Percentiles rank a stretch among this genome's conserved stretches.
Conservation (phyloP, 2,888 invertebrate species). For the Baronia brevicornis region DNA sequence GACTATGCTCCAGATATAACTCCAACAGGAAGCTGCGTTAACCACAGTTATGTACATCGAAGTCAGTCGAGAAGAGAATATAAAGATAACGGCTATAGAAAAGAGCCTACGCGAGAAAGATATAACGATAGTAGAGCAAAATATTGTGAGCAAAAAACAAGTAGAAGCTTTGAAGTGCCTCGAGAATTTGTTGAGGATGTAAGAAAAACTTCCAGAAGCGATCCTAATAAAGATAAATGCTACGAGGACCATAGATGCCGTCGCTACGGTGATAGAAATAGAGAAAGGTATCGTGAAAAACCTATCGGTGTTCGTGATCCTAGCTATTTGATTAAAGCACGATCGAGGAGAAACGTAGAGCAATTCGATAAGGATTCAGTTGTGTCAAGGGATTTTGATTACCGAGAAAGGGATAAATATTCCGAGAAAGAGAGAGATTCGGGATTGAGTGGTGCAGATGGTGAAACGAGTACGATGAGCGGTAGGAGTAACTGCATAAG, state of each 20-base stretch:
- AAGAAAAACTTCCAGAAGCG: constrained; percentile 44
- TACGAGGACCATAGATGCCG: constrained; percentile 30
- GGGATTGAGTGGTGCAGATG: constrained; percentile 58
- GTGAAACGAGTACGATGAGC: constrained; percentile 55
- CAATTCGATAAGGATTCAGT: constrained; percentile 49
- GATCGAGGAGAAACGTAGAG: constrained; percentile 37
- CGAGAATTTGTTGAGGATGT: constrained; percentile 44
- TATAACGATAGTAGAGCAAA: constrained; percentile 39
- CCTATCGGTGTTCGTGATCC: constrained; percentile 23
- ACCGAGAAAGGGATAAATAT: constrained; percentile 41
- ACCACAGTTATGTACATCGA: constrained; percentile 27
- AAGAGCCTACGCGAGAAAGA: constrained; percentile 23
- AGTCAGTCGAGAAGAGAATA: constrained; percentile 37
- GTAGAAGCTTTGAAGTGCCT: constrained; percentile 51
- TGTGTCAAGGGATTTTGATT: constrained; percentile 51
- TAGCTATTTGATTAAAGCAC: constrained; percentile 26
- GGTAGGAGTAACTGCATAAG: constrained; percentile 57
- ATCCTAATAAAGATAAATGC: constrained; percentile 34
- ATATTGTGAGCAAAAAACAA: constrained; percentile 46
- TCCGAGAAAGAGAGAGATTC: constrained; percentile 62
- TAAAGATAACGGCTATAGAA: constrained; percentile 34
- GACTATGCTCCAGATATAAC: constrained; percentile 33
- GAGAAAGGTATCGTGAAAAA: constrained; percentile 18
- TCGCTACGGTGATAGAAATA: constrained; percentile 29
- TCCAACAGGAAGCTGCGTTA: constrained; percentile 35